Conservation (phyloP, 2,888 invertebrate genomes). For the Lochmaea crataegi region DNA sequence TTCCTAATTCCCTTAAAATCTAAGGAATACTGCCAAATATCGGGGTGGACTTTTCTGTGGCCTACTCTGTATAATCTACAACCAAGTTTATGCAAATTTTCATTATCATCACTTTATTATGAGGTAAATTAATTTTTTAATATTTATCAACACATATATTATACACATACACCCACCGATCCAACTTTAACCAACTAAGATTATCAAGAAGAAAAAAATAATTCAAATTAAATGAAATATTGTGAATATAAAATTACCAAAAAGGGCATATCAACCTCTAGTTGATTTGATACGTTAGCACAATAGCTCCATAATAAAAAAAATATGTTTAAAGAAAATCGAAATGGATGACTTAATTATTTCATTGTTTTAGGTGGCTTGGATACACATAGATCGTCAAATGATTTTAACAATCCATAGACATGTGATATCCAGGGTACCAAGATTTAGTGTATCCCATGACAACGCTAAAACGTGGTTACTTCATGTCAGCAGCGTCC, state of each 20-base stretch:
- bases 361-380: constrained; percentile 78
- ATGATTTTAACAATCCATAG: constrained; percentile 94
- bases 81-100: neutral
- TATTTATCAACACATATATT: neutral
- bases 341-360: neutral
- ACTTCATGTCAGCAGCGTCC: constrained; percentile 90
- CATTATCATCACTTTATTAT: neutral
- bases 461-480: constrained; percentile 94
- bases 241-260: neutral
- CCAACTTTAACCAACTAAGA: neutral
- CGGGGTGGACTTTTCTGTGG: no score
- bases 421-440: constrained; percentile 90
- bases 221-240: neutral
- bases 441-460: constrained; percentile 90
- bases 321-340: no score
- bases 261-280: no score
- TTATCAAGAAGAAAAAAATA: neutral
- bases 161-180: neutral
- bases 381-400: constrained; percentile 94
- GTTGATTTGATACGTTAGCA: no score
- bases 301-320: no score
- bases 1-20: no score
- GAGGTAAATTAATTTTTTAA: neutral
- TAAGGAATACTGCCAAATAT: no score
- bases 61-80: no score